These are phyloP conservation scores for Cepphus grylle DNA, from an alignment of 2,113 vertebrate genomes.

Conservation along the genomic window DNA sequence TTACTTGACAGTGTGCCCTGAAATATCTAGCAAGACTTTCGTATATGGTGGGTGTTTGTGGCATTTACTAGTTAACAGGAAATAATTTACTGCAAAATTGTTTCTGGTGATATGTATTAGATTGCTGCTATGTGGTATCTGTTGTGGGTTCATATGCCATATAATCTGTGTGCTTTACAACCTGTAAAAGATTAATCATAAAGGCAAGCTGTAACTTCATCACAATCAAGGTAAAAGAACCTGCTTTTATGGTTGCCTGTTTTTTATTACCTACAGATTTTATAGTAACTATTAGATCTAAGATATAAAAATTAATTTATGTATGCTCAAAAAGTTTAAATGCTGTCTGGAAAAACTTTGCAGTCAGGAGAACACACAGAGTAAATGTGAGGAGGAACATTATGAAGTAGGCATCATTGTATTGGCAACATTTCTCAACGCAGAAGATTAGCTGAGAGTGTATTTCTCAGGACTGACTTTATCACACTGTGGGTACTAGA, in stretches of 20 bases:
- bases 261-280: slow-evolving; percentile 68
- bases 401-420: not conserved
- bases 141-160: not conserved
- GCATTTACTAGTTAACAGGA: slow-evolving; percentile 8
- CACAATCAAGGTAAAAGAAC: slow-evolving; percentile 54
- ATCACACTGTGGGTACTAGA: not conserved
- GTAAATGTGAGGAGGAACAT: not conserved
- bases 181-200: slow-evolving; percentile 60
- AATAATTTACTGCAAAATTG: slow-evolving; percentile 2
- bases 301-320: slow-evolving; percentile 60
- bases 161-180: slow-evolving; percentile 52
- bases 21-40: not conserved
- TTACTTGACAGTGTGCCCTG: not conserved
- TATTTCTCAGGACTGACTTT: not conserved
- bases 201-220: slow-evolving; percentile 57
- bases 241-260: slow-evolving; percentile 56
- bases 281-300: slow-evolving; percentile 61
- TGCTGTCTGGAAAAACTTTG: slow-evolving; percentile 23
- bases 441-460: not conserved
- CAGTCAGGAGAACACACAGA: slow-evolving; percentile 20
- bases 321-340: slow-evolving; percentile 46
- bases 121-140: not conserved
- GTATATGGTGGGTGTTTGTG: not conserved
- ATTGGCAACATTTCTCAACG: not conserved
- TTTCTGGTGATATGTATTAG: not conserved